Conservation (phyloP, 2,888 invertebrate genomes). For the Kuschelorhynchus macadamiae region DNA sequence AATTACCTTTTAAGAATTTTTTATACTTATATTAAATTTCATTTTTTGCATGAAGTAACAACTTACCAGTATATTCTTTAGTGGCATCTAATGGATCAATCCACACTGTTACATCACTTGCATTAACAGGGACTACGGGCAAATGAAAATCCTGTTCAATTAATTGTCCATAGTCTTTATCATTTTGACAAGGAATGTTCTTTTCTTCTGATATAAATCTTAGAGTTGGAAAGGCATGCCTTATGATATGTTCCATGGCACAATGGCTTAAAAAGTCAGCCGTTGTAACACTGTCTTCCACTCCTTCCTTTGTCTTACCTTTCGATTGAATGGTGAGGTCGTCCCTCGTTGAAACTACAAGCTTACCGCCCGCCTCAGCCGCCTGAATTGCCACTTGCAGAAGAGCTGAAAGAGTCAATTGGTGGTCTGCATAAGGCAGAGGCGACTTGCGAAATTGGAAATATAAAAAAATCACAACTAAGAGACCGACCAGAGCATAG, state of each 20-base stretch:
- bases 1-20: too few relatives aligned
- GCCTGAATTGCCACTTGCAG: conserved; percentile 84
- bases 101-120: conserved; percentile 90
- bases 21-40: too few relatives aligned
- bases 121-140: conserved; percentile 73
- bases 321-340: conserved; percentile 80
- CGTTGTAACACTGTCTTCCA: conserved; percentile 88
- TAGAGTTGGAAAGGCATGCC: conserved; percentile 76
- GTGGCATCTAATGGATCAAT: conserved; percentile 99
- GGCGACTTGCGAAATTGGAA: conserved; percentile 17
- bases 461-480: conserved; percentile 34
- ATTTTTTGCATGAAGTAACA: too few relatives aligned
- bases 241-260: conserved; percentile 74
- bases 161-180: background rate
- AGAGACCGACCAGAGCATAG: conserved; percentile 15
- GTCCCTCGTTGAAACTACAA: conserved; percentile 77
- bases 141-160: background rate
- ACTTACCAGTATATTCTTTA: conserved; percentile 94
- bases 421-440: background rate
- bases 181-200: conserved; percentile 57
- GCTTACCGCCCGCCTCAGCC: conserved; percentile 85
- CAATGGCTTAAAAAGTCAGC: conserved; percentile 93
- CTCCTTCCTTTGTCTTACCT: conserved; percentile 90
- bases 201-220: conserved; percentile 90
- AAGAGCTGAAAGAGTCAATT: conserved; percentile 78